Evolutionary conservation across 2,113 vertebrate species (phyloP).

Genomic region (Corythornis cristatus): DNA sequence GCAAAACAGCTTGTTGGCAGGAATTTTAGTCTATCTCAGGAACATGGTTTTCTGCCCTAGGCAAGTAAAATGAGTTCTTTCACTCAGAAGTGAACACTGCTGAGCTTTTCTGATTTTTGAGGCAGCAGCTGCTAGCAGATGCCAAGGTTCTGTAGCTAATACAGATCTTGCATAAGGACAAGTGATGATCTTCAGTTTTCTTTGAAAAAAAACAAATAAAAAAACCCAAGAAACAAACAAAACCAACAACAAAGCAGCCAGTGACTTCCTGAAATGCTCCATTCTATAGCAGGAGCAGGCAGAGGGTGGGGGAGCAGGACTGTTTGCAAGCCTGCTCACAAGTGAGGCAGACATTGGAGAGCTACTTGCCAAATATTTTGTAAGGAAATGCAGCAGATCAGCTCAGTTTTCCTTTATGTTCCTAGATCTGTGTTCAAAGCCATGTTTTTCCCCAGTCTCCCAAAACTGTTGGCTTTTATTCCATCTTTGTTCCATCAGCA

Average conservation of each 20-base stretch:
- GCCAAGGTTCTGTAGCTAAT: not conserved
- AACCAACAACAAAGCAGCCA: not conserved
- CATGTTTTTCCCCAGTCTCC: not conserved
- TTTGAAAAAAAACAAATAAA: not conserved
- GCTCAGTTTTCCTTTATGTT: too few species aligned
- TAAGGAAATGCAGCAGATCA: not conserved
- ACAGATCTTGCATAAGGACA: not conserved
- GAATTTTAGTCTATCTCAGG: not conserved
- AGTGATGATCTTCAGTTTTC: not conserved
- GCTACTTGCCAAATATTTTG: not conserved
- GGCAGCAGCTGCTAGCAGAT: conserved; percentile 5
- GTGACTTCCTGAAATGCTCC: not conserved
- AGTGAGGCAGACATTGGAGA: not conserved
- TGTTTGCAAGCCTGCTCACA: not conserved
- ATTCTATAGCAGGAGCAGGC: not conserved
- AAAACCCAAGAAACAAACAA: too few species aligned
- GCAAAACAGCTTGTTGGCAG: not conserved
- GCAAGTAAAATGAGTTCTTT: not conserved
- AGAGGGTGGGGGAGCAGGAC: not conserved
- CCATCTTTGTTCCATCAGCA: not conserved
- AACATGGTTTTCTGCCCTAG: not conserved
- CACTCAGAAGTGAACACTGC: not conserved
- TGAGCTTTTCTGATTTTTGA: not conserved
- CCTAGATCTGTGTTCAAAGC: not conserved
- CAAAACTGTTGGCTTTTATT: not conserved